Evolutionary conservation across 2,888 invertebrate species (phyloP), one percentile per base, ranked within the genome.

Genomic region (Apodemia zela): DNA sequence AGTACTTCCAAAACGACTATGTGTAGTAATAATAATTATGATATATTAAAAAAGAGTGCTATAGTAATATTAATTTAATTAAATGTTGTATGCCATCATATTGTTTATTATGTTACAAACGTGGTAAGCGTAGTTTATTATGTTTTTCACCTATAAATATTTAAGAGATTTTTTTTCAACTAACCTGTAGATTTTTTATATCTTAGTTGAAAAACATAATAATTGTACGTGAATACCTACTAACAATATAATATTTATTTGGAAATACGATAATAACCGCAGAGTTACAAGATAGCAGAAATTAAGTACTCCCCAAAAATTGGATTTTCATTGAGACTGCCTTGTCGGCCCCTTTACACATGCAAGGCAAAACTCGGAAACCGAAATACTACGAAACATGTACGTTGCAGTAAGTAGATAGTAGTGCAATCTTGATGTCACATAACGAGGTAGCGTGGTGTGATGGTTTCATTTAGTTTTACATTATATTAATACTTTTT

Each of bases 361-460:
- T 91, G 91, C 82, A 59, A 73, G 64, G 87, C 81, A 77, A 75
- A 68, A 61, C 80, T 76, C 72, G 84, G 81, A 80, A 72, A 73
- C 45, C 13, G 71, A 68, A 73, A 25, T 51, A 66, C 71, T 68
- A 59, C 60, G 75, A 85, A 81, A 79, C 67, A 60, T 67, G 78
- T 80, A 75, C 74, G 74, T 80, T 29, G 54, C 54, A 76, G 84
- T 87, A 84, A 86, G 88, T 79, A 77, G 73, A 74, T 86, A 85
- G 80, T 74, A 77, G 72, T 77, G 74, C 69, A 76, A 74, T 79
- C 68, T 85, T 78, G 84, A 79, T 86, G 84, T 87, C 80, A 82
- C 78, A 73, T 84, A 81, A 80, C 77, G 76, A 84, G 85, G 86
- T 87, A 85, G 86, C 81, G 84, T 85, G 87, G 85, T 87, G 86